Percentiles rank a stretch among this genome's conserved stretches.
These are phyloP conservation scores for Lepidotrigona ventralis DNA, from an alignment of 1,140 invertebrate genomes.

Conservation along the genomic window DNA sequence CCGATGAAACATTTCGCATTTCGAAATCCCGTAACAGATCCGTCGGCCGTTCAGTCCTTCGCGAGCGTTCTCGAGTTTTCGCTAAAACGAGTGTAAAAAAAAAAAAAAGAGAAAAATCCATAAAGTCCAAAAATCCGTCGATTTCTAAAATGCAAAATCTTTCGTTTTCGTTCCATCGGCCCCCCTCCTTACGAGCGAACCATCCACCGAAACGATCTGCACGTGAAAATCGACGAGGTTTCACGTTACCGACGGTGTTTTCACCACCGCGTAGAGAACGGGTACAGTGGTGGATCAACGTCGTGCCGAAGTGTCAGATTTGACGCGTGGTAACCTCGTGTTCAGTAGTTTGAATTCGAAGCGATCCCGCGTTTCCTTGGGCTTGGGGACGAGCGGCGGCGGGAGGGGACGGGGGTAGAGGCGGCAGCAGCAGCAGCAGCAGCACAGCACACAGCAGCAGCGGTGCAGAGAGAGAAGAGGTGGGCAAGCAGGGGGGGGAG, in stretches of 20 bases:
- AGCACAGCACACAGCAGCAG: background rate
- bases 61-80: no score
- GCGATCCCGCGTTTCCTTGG: conserved; percentile 81
- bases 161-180: background rate
- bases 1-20: no score
- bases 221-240: background rate
- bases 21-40: background rate
- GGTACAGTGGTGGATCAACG: conserved; percentile 44
- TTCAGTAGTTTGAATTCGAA: conserved; percentile 81
- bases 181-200: background rate
- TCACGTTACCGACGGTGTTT: background rate
- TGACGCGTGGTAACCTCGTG: conserved; percentile 81
- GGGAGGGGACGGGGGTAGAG: conserved; percentile 44
- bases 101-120: no score
- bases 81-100: no score
- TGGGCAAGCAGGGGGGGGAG: background rate
- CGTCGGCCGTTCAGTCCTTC: background rate
- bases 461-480: background rate
- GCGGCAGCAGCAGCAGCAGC: conserved; percentile 16
- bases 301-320: conserved; percentile 76
- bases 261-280: background rate
- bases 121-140: background rate
- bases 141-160: background rate
- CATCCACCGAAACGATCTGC: background rate
- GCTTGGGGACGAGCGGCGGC: conserved; percentile 57